phyloP scores from a whole-genome alignment of 2,797 vertebrate genomes.

The Epinephelus malabaricus region DNA sequence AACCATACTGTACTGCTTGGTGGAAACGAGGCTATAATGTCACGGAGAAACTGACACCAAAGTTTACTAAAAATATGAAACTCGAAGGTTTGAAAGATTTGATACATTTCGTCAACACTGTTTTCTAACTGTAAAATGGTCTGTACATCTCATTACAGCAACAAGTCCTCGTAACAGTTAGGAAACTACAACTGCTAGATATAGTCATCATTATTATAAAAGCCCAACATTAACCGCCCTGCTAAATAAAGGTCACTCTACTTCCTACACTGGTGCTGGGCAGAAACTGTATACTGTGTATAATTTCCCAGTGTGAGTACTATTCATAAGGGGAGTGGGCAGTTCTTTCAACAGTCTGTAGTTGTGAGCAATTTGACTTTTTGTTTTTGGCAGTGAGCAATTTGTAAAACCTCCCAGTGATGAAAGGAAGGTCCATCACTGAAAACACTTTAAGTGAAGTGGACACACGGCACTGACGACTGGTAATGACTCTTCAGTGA shows the following conservation, averaged over 20 bases:
- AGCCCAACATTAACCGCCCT: not conserved
- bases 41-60: too few species aligned
- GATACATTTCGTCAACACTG: too few species aligned
- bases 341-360: not conserved
- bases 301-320: not conserved
- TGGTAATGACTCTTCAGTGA: slow-evolving; percentile 42
- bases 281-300: not conserved
- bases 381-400: slow-evolving; percentile 34
- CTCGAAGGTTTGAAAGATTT: too few species aligned
- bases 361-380: slow-evolving; percentile 38
- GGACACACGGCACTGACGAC: slow-evolving; percentile 27
- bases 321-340: not conserved
- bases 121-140: too few species aligned
- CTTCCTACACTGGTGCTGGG: slow-evolving; percentile 1
- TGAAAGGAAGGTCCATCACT: slow-evolving; percentile 38
- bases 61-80: too few species aligned
- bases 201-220: not conserved
- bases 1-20: too few species aligned
- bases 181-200: too few species aligned
- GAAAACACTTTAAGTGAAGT: slow-evolving; percentile 40
- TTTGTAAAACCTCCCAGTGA: slow-evolving; percentile 36
- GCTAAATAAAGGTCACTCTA: not conserved
- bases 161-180: too few species aligned
- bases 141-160: too few species aligned
- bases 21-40: too few species aligned